Conservation (phyloP, 2,113 vertebrate species). For the Eublepharis macularius region DNA sequence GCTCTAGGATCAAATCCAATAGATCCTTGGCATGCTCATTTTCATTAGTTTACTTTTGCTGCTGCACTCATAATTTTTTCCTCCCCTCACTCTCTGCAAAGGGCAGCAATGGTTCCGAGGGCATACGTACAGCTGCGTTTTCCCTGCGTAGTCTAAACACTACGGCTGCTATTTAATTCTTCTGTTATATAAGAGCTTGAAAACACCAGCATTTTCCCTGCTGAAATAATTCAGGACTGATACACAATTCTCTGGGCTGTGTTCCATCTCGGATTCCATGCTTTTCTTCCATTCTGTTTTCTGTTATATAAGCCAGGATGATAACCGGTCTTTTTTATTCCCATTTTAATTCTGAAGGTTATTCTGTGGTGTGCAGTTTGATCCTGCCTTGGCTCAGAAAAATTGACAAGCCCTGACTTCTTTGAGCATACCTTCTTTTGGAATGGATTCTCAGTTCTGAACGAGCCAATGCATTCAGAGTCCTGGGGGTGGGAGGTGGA, state of each 20-base stretch:
- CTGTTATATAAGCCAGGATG: background rate
- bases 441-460: background rate
- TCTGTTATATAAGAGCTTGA: background rate
- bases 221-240: slow-evolving; percentile 12
- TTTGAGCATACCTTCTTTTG: background rate
- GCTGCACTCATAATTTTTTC: slow-evolving; percentile 39
- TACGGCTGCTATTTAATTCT: slow-evolving; percentile 12
- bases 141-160: slow-evolving; percentile 35
- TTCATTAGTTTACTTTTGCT: slow-evolving; percentile 51
- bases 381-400: background rate
- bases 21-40: slow-evolving; percentile 25
- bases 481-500: background rate
- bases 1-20: slow-evolving; percentile 52
- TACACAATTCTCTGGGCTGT: background rate
- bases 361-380: background rate
- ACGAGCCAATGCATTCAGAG: background rate
- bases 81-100: slow-evolving; percentile 36
- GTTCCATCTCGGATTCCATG: background rate
- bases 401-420: background rate
- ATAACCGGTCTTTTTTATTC: background rate
- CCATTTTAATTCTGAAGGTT: background rate
- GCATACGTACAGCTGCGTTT: slow-evolving; percentile 28
- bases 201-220: background rate
- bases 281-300: slow-evolving; percentile 24
- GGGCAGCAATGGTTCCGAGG: slow-evolving; percentile 43